Evolutionary conservation across 2,113 vertebrate genomes (phyloP), one percentile per base, ranked within the genome.

Genomic region (Blennius ocellaris): DNA sequence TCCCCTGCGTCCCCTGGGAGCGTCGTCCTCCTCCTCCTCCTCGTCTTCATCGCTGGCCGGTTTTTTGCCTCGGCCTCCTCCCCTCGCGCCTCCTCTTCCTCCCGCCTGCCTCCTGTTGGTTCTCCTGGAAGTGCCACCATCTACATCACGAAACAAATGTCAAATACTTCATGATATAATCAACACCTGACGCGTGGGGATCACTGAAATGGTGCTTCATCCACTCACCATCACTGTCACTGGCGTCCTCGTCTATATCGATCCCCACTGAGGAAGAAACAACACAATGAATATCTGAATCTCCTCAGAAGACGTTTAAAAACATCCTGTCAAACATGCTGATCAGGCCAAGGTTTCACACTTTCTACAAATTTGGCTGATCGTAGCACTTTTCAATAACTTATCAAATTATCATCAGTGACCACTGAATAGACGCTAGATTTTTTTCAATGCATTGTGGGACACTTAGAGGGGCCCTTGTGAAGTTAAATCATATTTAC

Each of bases 201-300:
- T 21, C 1, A 0, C 11, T 50, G 11, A 65, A 44, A 15, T 10
- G 11, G 5, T 57, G 40, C 37, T 75, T 58, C 8, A 55, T 74
- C 11, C 8, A 62, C 56, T 93, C 87, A 97, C 96, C 96, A 69
- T 95, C 94, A 57, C 89, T 94, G 37, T 94, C 94, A 63, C 91
- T 95, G 11, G 88, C 8, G 17, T 95, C 91, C 39, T 81, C 94
- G n/a, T 96, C 95, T 61, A 96, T 89, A 45, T 96, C 95, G 40
- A 97, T 94, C 66, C 92, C 94, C 0, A 92, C 96, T 97, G 91
- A 71, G 43, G 57, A 79, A 85, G 82, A 78, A 89, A 72, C 85
- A 36, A 73, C 53, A 74, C 2, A 48, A 10, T 30, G 21, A 30
- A 2, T 30, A 4, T 30, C 21, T 30, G 21, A 30, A 30, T 30